Conservation (phyloP, 2,113 vertebrate genomes). For the Tiliqua scincoides region DNA sequence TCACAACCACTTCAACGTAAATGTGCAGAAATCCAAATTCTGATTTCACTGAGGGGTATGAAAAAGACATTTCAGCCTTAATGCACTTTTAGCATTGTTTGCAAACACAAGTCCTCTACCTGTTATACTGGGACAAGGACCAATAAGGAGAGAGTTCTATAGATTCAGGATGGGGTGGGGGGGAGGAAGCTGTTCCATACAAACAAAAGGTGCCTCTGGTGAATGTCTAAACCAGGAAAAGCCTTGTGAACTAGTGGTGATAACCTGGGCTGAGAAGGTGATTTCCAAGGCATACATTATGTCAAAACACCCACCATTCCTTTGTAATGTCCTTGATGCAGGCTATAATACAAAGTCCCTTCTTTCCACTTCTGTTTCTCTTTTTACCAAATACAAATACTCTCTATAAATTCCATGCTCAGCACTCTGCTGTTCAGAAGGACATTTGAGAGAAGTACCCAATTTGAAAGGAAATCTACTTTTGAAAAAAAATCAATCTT, state of each 20-base stretch:
- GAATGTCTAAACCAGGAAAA: neutral
- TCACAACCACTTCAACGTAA: neutral
- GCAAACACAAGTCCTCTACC: neutral
- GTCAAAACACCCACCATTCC: neutral
- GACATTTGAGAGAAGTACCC: constrained; percentile 19
- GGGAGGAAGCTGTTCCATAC: accelerated
- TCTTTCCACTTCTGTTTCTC: neutral
- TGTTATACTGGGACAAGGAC: neutral
- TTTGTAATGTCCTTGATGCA: neutral
- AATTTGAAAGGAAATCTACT: neutral
- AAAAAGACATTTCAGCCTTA: neutral
- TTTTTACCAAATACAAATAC: accelerated
- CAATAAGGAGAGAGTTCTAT: neutral
- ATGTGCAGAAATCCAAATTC: neutral
- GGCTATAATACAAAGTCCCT: neutral
- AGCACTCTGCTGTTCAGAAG: neutral
- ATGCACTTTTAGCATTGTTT: neutral
- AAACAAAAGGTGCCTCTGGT: neutral
- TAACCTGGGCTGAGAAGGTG: no score
- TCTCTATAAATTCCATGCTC: constrained; percentile 17
- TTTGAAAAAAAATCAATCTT: neutral
- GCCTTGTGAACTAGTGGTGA: neutral
- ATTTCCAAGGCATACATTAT: neutral
- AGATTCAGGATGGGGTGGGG: neutral
- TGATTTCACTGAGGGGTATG: neutral